phyloP scores from a whole-genome alignment of 1,140 invertebrate genomes.

The Procambarus clarkii region DNA sequence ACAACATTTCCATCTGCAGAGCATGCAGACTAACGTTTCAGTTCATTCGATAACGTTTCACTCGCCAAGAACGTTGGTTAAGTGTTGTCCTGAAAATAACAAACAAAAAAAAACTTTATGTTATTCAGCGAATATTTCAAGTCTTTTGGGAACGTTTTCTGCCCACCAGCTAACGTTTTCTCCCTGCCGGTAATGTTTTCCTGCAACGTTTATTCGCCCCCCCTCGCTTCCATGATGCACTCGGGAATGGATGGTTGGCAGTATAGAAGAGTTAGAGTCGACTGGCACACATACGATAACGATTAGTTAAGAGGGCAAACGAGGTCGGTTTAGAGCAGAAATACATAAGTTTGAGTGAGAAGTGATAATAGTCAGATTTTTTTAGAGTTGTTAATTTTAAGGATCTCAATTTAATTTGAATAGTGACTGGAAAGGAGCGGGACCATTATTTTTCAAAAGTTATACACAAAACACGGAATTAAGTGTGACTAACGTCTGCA shows the following conservation, averaged over 20 bases:
- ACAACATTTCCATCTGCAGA: no score
- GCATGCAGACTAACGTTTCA: no score
- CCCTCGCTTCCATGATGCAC: background rate
- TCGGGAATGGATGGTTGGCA: background rate
- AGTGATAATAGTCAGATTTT: no score
- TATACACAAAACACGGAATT: no score
- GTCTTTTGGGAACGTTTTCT: background rate
- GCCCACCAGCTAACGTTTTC: background rate
- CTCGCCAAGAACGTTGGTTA: background rate
- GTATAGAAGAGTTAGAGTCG: background rate
- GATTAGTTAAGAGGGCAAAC: background rate
- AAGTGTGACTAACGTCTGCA: no score
- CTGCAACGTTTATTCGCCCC: background rate
- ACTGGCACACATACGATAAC: background rate
- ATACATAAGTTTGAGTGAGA: background rate
- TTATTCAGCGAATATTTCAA: background rate
- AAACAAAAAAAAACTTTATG: background rate
- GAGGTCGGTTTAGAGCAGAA: background rate
- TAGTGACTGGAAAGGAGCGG: no score
- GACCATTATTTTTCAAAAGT: no score
- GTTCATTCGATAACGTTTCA: background rate
- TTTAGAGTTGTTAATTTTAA: no score
- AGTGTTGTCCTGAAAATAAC: no score
- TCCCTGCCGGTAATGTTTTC: background rate
- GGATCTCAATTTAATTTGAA: no score